phyloP scores from a whole-genome alignment of 2,113 vertebrate genomes.

The Macroglossus sobrinus region DNA sequence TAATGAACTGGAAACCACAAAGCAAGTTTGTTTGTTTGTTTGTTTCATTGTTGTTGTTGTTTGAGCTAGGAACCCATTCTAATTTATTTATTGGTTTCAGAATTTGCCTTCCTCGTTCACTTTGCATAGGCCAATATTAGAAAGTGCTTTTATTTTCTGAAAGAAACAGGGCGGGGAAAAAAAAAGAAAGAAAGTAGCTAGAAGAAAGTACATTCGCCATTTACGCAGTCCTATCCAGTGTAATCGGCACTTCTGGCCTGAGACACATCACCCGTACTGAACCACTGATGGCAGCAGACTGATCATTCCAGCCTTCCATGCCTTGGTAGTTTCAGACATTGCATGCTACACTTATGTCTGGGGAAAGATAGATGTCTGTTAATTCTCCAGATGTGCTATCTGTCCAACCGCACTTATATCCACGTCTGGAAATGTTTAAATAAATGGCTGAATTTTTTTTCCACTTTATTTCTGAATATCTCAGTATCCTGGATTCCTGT shows the following conservation, averaged over 20 bases:
- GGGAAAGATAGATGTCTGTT: constrained; percentile 67
- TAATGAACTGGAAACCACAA: not conserved
- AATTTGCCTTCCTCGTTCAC: not conserved
- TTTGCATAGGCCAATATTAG: not conserved
- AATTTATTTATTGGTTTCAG: not conserved
- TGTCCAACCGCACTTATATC: not conserved
- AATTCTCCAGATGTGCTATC: constrained; percentile 70
- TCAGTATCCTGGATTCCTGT: not conserved
- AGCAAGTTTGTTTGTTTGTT: not conserved
- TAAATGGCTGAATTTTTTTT: not conserved
- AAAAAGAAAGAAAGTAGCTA: not conserved
- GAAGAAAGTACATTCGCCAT: not conserved
- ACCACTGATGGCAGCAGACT: rapidly evolving
- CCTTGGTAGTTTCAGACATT: constrained; percentile 45
- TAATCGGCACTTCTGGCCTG: rapidly evolving
- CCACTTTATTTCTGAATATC: constrained; percentile 21
- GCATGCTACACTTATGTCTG: constrained; percentile 55
- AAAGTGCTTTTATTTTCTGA: not conserved
- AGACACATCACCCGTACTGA: rapidly evolving
- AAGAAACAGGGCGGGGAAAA: too few species aligned
- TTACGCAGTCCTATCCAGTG: not conserved
- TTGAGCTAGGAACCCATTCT: not conserved
- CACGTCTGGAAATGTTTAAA: constrained; percentile 69
- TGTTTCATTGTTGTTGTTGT: not conserved
- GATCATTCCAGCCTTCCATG: not conserved